These are phyloP conservation scores for Saguinus imperator DNA, from an alignment of 2,113 vertebrate genomes.

Conservation along the genomic window DNA sequence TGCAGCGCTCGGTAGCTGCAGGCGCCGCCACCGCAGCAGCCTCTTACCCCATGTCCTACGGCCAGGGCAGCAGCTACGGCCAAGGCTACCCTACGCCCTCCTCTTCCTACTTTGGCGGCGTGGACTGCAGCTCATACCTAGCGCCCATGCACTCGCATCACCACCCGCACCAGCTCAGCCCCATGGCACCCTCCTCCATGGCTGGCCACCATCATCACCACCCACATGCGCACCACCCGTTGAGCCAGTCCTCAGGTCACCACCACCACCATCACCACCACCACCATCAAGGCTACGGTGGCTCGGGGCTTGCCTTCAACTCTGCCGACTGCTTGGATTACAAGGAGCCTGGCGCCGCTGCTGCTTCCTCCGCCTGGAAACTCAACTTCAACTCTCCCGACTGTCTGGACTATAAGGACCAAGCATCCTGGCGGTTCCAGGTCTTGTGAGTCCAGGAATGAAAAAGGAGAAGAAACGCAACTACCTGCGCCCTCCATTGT, in stretches of 20 bases:
- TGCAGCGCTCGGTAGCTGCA: conserved; percentile 91
- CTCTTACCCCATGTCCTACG: conserved; percentile 95
- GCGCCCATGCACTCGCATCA: conserved; percentile 98
- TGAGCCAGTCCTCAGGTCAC: conserved; percentile 93
- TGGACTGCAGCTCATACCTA: conserved; percentile 97
- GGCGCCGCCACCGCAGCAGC: conserved; percentile 79
- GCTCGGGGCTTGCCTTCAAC: conserved; percentile 92
- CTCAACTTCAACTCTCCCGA: conserved; percentile 99
- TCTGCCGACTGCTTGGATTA: conserved; percentile 99
- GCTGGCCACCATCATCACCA: conserved; percentile 87
- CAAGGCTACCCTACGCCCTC: conserved; percentile 94
- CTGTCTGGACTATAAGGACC: conserved; percentile 99
- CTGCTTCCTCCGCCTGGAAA: conserved; percentile 94
- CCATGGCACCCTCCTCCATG: conserved; percentile 95
- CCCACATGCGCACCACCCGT: conserved; percentile 90
- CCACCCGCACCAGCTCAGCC: conserved; percentile 96
- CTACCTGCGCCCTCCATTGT: conserved; percentile 69
- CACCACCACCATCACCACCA: conserved; percentile 94
- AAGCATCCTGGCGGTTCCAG: conserved; percentile 99
- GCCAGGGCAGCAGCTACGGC: conserved; percentile 93
- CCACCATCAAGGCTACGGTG: conserved; percentile 93
- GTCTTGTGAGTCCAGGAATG: conserved; percentile 91
- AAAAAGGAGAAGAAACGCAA: conserved; percentile 70
- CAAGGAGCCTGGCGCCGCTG: conserved; percentile 93
- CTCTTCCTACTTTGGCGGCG: conserved; percentile 95